Evolutionary conservation across 2,888 invertebrate genomes (phyloP).

Genomic region (Heliconius cydno): DNA sequence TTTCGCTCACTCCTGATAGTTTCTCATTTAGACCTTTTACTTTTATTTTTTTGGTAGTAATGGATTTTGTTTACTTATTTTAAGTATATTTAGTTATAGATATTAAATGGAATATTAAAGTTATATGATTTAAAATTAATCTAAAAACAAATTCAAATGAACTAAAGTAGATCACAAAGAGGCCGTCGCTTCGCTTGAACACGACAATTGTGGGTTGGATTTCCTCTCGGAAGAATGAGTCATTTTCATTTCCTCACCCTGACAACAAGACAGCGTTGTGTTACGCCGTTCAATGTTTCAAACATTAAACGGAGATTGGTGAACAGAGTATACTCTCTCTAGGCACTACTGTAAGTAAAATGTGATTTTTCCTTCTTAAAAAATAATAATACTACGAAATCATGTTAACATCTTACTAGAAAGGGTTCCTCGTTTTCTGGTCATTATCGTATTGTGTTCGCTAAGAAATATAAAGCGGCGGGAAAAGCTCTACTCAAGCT

Average conservation of each 20-base stretch:
- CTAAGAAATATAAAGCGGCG: slow-evolving; percentile 21
- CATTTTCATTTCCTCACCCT: background rate
- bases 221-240: no score
- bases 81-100: background rate
- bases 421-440: slow-evolving; percentile 26
- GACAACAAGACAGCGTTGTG: background rate
- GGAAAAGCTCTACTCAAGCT: slow-evolving; percentile 13
- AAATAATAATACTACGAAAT: background rate
- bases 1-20: slow-evolving; percentile 45
- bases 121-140: background rate
- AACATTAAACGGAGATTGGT: background rate
- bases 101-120: background rate
- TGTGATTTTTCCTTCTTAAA: no score
- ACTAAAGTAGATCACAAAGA: background rate
- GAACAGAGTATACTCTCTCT: no score
- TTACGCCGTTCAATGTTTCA: background rate
- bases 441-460: slow-evolving; percentile 28
- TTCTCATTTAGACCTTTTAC: slow-evolving; percentile 43
- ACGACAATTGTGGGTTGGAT: no score
- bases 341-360: background rate
- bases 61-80: slow-evolving; percentile 6
- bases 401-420: background rate
- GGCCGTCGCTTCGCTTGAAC: no score
- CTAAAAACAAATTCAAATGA: background rate
- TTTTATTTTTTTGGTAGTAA: slow-evolving; percentile 21